Conservation (phyloP, 2,888 invertebrate genomes). For the Cosmorhoe ocellata region DNA sequence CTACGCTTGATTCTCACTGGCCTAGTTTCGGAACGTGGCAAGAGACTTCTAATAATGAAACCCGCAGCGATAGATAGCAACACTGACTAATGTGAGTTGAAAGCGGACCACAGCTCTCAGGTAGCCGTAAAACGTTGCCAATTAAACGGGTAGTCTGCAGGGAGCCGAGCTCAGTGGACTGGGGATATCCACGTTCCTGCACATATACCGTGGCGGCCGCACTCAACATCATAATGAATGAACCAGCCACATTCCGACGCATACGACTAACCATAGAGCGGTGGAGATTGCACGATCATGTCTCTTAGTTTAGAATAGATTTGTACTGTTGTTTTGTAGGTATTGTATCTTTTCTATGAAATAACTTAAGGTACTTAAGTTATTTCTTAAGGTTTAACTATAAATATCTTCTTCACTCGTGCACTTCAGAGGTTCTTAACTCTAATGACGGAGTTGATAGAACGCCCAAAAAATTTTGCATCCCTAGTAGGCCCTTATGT, state of each 20-base stretch:
- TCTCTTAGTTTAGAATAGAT: too few species aligned
- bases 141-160: slow-evolving; percentile 52
- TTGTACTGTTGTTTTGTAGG: too few species aligned
- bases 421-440: too few species aligned
- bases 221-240: slow-evolving; percentile 40
- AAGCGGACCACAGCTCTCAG: slow-evolving; percentile 49
- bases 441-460: too few species aligned
- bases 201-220: slow-evolving; percentile 19
- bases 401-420: too few species aligned
- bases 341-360: too few species aligned
- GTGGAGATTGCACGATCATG: background rate
- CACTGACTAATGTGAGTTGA: slow-evolving; percentile 43
- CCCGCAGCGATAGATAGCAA: slow-evolving; percentile 32
- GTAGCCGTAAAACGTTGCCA: slow-evolving; percentile 55
- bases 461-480: too few species aligned
- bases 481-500: too few species aligned
- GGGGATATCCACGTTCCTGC: slow-evolving; percentile 29
- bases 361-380: too few species aligned
- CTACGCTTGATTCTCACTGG: background rate
- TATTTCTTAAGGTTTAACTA: too few species aligned
- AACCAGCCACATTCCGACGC: slow-evolving; percentile 5
- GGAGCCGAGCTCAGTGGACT: slow-evolving; percentile 42
- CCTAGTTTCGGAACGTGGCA: background rate
- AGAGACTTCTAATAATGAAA: background rate
- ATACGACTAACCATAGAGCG: background rate